Evolutionary conservation across 2,888 invertebrate genomes (phyloP).

Genomic region (Metallyticus violacea): DNA sequence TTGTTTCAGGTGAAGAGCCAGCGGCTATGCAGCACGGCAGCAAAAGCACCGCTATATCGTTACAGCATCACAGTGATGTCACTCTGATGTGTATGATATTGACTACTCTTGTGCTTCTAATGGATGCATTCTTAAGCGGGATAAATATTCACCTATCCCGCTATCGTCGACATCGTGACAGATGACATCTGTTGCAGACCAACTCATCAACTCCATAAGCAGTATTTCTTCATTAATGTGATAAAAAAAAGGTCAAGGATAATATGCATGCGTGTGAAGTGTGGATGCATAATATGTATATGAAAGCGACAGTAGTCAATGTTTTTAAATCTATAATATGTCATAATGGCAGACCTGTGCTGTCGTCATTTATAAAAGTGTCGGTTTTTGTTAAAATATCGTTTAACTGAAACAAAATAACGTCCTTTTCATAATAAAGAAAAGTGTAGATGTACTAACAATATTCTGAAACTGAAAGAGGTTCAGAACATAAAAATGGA

Average conservation of each 20-base stretch:
- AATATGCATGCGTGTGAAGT: background rate
- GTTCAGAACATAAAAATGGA: too few relatives aligned
- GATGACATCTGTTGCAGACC: background rate
- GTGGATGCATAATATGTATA: background rate
- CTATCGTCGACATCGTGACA: background rate
- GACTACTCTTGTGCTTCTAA: background rate
- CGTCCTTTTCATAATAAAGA: too few relatives aligned
- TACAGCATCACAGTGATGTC: background rate
- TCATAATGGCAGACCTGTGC: background rate
- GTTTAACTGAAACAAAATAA: background rate
- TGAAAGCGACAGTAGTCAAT: too few relatives aligned
- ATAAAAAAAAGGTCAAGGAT: background rate
- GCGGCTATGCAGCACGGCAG: slow-evolving; percentile 73
- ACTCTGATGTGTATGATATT: background rate
- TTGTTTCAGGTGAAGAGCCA: slow-evolving; percentile 64
- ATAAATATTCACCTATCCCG: background rate
- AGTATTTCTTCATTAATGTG: background rate
- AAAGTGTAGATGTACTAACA: too few relatives aligned
- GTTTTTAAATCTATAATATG: background rate
- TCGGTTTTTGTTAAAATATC: background rate
- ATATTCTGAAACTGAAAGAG: too few relatives aligned
- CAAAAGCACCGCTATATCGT: slow-evolving; percentile 40
- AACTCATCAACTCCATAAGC: background rate
- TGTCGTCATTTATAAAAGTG: background rate
- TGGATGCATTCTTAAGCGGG: background rate